Conservation (phyloP, 64 coral and sea anemone genomes). For the Catalaphyllia jardinei region DNA sequence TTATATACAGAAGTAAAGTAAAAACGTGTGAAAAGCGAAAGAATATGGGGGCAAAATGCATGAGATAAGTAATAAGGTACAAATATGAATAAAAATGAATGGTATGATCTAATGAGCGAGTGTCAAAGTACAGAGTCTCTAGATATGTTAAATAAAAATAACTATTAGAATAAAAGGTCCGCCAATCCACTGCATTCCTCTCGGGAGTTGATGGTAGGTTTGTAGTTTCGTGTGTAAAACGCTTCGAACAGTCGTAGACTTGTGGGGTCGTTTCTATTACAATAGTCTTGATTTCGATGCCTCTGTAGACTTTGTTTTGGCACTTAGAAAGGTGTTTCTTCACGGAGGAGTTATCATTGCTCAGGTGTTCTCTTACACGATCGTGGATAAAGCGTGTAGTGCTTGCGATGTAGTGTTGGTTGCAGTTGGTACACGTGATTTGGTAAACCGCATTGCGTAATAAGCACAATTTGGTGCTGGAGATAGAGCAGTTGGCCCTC, state of each 20-base stretch:
- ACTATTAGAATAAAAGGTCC: too few species aligned
- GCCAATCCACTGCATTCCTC: too few species aligned
- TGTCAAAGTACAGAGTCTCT: too few species aligned
- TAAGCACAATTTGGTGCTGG: neutral
- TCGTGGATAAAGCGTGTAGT: slow-evolving; percentile 5
- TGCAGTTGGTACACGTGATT: neutral
- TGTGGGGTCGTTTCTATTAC: neutral
- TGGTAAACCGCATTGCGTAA: neutral
- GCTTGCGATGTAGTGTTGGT: slow-evolving; percentile 9
- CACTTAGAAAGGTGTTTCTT: neutral
- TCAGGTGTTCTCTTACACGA: slow-evolving; percentile 22
- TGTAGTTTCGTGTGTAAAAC: neutral
- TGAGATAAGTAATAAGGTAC: too few species aligned
- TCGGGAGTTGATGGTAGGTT: neutral
- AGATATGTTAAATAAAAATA: too few species aligned
- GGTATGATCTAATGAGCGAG: too few species aligned
- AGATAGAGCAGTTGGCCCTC: too few species aligned
- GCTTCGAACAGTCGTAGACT: neutral
- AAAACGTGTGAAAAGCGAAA: too few species aligned
- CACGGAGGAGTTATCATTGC: neutral
- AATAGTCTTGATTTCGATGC: neutral
- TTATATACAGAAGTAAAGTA: too few species aligned
- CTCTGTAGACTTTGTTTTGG: neutral
- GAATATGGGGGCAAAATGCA: too few species aligned
- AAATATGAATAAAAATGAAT: too few species aligned